Evolutionary conservation across 2,113 vertebrate species (phyloP), one percentile per base, ranked within the genome.

Genomic region (Gallinago media): DNA sequence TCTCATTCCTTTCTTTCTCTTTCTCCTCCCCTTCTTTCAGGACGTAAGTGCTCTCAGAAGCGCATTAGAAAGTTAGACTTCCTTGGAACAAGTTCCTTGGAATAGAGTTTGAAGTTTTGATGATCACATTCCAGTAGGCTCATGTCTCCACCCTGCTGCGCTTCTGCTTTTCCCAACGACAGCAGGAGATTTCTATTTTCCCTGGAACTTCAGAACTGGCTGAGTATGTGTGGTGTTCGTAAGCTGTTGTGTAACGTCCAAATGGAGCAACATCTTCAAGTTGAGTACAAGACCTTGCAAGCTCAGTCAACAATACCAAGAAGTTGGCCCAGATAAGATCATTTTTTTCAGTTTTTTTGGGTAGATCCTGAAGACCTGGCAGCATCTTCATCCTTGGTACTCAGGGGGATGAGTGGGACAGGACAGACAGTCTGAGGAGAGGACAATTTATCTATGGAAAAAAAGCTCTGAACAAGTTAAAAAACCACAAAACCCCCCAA

Each of bases 191-290:
- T 65, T 88, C 21, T 62, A 13, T 77, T 91, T 92, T 38, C 44
- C 44, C 54, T 91, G 46, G 49, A 92, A 70, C 36, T 91, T 91
- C 73, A 58, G 50, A 49, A 66, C 31, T 36, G 38, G 82, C 27
- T 58, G 62, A 82, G 26, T 27, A 26, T 2, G 1, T 49, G 36
- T 83, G 75, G 73, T 4, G 11, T 77, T 70, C 7, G 1, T 71
- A 58, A 77, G 17, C 22, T 1, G 0, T 86, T 86, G 80, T 70
- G 55, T 70, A 95, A 94, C 46, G 54, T 17, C 17, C 55, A 61
- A 73, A 61, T 92, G 59, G n/a, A 91, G 86, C 50, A 86, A 54
- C 50, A 77, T 70, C 68, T 89, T 84, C 75, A 44, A 15, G 72
- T 46, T 20, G 46, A 46, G 46, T 46, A 46, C 46, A 46, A 46